These are phyloP conservation scores for Caenorhabditis elegans DNA, from an alignment of 1,140 invertebrate species.

Conservation along the genomic window WBcel235 BX284602.5:5197001-5197500, in stretches of 20 bases:
- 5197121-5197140: not conserved
- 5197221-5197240: not conserved
- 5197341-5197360: not conserved
- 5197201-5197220: not conserved
- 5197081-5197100: not conserved
- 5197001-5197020: not conserved
- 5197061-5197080: not conserved
- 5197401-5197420: not conserved
- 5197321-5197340: not conserved
- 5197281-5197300: not conserved
- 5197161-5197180: not conserved
- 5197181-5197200: not conserved
- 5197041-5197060: not conserved
- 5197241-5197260: slow-evolving; percentile 5
- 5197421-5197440: slow-evolving; percentile 11
- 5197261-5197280: not conserved
- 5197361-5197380: not conserved
- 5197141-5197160: not conserved
- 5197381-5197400: not conserved
- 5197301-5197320: not conserved
- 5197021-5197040: not conserved
- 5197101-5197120: not conserved
- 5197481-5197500: too few relatives aligned
- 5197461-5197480: not conserved
- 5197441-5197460: not conserved